Percentiles rank a stretch among this genome's conserved stretches.
Conservation (phyloP, 2,797 vertebrate genomes). For the Garrulus glandarius region DNA sequence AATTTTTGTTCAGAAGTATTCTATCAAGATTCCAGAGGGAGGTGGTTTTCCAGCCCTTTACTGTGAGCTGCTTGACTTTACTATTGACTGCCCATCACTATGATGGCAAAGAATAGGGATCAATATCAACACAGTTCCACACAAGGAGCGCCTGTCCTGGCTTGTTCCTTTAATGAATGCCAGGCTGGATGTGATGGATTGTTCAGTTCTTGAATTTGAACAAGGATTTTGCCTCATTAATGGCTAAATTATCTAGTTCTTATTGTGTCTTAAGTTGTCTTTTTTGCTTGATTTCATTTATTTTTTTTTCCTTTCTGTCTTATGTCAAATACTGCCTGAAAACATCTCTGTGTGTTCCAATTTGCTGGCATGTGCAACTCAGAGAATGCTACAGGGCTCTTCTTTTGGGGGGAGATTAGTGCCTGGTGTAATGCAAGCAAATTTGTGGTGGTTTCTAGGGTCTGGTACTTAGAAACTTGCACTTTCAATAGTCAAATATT, state of each 20-base stretch:
- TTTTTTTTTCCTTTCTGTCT: background rate
- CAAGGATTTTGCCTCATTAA: background rate
- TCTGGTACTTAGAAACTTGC: background rate
- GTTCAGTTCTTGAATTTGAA: background rate
- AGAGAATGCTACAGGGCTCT: background rate
- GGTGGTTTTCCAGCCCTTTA: background rate
- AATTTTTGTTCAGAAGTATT: background rate
- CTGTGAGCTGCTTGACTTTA: background rate
- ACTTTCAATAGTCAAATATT: background rate
- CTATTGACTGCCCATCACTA: background rate
- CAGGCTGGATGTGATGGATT: background rate
- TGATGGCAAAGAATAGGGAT: background rate
- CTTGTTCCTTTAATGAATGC: background rate
- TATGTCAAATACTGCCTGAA: background rate
- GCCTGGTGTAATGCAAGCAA: background rate
- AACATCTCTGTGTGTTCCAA: background rate
- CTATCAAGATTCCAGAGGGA: background rate
- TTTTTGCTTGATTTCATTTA: background rate
- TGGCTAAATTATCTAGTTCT: background rate
- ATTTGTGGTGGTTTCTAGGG: background rate
- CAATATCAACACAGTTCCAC: background rate
- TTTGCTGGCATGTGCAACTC: background rate
- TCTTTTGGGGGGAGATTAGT: background rate
- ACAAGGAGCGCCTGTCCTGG: background rate
- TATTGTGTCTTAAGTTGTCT: background rate